Percentiles rank a stretch among this genome's conserved stretches.
Evolutionary conservation across 2,797 vertebrate species (phyloP).

Genomic region (Hipposideros larvatus): DNA sequence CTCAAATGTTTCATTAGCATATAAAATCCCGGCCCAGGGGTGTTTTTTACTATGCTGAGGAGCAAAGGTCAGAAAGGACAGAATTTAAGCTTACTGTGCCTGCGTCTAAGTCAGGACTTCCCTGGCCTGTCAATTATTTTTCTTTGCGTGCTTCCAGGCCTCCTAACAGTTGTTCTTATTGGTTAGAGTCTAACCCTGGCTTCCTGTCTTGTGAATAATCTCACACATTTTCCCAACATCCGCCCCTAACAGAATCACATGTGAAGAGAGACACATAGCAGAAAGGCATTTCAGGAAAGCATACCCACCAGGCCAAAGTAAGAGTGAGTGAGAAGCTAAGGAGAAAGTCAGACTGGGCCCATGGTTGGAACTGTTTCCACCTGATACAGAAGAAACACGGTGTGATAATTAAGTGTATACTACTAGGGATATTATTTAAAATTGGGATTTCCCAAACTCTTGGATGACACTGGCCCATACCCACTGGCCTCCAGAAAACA

Average conservation of each 20-base stretch:
- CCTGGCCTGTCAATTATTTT: too few species aligned
- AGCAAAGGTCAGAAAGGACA: too few species aligned
- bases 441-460: not conserved
- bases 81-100: too few species aligned
- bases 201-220: too few species aligned
- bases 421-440: constrained; percentile 17
- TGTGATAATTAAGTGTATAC: not conserved
- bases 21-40: too few species aligned
- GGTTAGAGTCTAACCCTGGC: too few species aligned
- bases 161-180: too few species aligned
- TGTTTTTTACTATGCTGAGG: too few species aligned
- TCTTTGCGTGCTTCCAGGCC: too few species aligned
- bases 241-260: not conserved
- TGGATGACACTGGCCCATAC: not conserved
- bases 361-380: not conserved
- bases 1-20: too few species aligned
- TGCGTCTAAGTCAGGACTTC: too few species aligned
- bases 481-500: not conserved
- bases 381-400: not conserved
- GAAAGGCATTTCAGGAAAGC: not conserved
- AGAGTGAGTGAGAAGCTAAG: not conserved
- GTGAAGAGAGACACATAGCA: not conserved
- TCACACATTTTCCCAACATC: too few species aligned
- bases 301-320: not conserved
- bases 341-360: not conserved